Base-by-base conservation (phyloP, 2,888 invertebrate species). In the Autographa pulchrina region DNA sequence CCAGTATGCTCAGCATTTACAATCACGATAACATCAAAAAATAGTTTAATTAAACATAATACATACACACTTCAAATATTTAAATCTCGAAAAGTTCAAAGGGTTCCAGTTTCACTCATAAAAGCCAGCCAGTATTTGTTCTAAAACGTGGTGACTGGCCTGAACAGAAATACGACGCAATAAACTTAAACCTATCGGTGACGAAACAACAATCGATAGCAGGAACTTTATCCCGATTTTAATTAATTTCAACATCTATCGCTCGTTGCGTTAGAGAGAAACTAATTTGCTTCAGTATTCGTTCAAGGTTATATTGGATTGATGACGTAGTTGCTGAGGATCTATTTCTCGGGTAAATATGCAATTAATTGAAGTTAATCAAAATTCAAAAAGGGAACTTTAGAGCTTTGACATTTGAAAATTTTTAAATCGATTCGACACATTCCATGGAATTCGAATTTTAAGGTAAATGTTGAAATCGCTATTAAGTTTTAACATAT, bases 131-230 rank as follows among this genome's bases (percentile, higher is more conserved):
- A 56, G 54, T 25, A 56, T 20, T 56, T 56, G 54, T 20, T 56
- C 54, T 25, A 25, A 56, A 56, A 56, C 54, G 54, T 56, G 54
- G 54, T 25, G 2, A 20, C 54, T 56, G 54, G 20, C 13, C 25
- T 48, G 54, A 56, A 56, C 13, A 56, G 54, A 56, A 20, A 56
- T 11, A 54, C 20, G 20, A 54, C 18, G 54, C 54, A 56, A 56
- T 56, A 56, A 56, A 56, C 48, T 48, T 48, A 25, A 25, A 11
- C 20, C 54, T 54, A 56, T 56, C 54, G 54, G 54, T 25, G 25
- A 56, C 54, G 25, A 56, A 54, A 25, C 54, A 25, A 25, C 52
- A n/a, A 63, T 31, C 52, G 32, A 63, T 63, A 52, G n/a, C 3
- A 18, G 9, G 54, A 25, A 56, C 54, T 56, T 56, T 56, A 56